A percentile compares a stretch with the other conserved stretches of the same genome.
Evolutionary conservation across 2,888 invertebrate species (phyloP).

Genomic region (Drosophila emarginata): DNA sequence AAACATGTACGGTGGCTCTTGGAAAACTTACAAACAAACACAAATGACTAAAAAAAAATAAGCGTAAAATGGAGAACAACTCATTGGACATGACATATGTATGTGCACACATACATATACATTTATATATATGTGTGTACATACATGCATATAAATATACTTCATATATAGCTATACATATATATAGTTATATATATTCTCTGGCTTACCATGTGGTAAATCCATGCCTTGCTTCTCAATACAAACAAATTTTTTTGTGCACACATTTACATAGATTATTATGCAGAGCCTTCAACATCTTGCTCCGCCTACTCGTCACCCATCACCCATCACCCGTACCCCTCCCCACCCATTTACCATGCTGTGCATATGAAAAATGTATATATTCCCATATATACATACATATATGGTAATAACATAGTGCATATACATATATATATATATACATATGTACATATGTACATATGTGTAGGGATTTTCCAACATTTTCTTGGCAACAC

Average conservation of each 20-base stretch:
- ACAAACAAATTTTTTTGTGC: conserved; percentile 46
- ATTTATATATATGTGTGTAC: not conserved
- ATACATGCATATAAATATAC: not conserved
- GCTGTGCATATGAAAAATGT: conserved; percentile 5
- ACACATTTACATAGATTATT: conserved; percentile 9
- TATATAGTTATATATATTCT: no score
- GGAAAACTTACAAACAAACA: not conserved
- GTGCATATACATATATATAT: not conserved
- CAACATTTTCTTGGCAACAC: conserved; percentile 4
- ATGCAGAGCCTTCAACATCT: conserved; percentile 6
- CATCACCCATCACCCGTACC: not conserved
- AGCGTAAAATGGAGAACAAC: not conserved
- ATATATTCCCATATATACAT: not conserved
- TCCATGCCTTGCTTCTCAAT: conserved; percentile 54
- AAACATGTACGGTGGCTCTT: conserved; percentile 8
- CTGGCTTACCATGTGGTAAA: conserved; percentile 26
- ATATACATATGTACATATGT: no score
- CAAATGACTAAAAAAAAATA: not conserved
- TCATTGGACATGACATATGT: conserved; percentile 1
- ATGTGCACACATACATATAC: not conserved
- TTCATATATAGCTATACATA: not conserved
- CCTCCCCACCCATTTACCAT: not conserved
- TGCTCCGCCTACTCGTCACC: not conserved
- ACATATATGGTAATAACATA: conserved; percentile 6
- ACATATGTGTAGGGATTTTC: not conserved